Conservation (phyloP, 2,888 invertebrate genomes). For the Trisateles emortualis region DNA sequence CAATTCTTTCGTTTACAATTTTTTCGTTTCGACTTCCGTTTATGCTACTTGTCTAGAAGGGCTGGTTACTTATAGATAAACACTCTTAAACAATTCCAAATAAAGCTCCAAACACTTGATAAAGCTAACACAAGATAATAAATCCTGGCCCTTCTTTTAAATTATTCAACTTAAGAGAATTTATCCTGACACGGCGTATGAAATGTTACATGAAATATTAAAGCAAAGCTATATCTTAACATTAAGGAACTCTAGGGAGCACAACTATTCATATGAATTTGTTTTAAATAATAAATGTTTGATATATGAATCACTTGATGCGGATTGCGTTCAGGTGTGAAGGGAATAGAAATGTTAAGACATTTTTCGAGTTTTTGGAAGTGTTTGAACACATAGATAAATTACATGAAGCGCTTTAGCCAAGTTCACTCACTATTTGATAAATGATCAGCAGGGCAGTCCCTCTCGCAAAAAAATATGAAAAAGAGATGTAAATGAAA, state of each 20-base stretch:
- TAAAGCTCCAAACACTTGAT: not conserved
- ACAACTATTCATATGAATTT: conserved; percentile 49
- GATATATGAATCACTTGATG: conserved; percentile 37
- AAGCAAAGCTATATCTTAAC: conserved; percentile 48
- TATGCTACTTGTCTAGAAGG: too few relatives aligned
- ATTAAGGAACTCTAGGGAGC: conserved; percentile 21
- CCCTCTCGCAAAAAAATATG: too few relatives aligned
- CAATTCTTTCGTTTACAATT: too few relatives aligned
- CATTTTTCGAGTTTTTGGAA: not conserved
- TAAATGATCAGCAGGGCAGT: too few relatives aligned
- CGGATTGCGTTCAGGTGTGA: not conserved
- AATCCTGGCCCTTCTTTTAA: conserved; percentile 27
- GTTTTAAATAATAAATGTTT: conserved; percentile 54
- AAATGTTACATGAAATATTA: conserved; percentile 56
- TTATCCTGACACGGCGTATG: conserved; percentile 48
- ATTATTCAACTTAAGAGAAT: conserved; percentile 46
- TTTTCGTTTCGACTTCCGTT: too few relatives aligned
- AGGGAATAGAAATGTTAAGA: not conserved
- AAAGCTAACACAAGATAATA: conserved; percentile 4
- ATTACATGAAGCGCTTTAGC: too few relatives aligned
- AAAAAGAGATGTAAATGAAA: too few relatives aligned
- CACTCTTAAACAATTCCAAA: too few relatives aligned
- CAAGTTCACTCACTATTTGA: too few relatives aligned
- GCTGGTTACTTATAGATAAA: too few relatives aligned
- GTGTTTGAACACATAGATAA: not conserved